phyloP scores from a whole-genome alignment of 2,113 vertebrate genomes.

The Silurus asotus region DNA sequence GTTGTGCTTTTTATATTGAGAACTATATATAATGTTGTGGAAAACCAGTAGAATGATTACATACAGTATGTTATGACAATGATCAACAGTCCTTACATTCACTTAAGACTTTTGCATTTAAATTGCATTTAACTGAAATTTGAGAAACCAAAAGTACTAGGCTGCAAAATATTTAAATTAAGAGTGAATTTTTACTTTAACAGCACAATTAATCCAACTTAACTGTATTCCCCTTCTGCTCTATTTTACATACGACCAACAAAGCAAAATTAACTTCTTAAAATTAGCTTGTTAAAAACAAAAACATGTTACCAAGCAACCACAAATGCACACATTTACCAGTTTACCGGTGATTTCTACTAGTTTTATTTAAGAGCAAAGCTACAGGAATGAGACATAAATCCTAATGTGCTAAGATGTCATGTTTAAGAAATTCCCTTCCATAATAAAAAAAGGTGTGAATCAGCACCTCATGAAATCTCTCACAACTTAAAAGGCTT shows the following conservation, averaged over 20 bases:
- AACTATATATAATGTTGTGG: background rate
- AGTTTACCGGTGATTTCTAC: background rate
- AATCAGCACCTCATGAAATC: constrained; percentile 8
- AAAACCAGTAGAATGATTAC: background rate
- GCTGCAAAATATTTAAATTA: constrained; percentile 1
- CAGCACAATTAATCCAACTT: background rate
- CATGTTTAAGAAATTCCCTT: background rate
- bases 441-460: background rate
- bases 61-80: no score
- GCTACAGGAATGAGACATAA: background rate
- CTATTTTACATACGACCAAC: background rate
- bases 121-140: no score
- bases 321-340: constrained; percentile 3
- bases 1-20: background rate
- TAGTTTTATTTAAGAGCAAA: constrained; percentile 4
- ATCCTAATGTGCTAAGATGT: constrained; percentile 6
- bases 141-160: background rate
- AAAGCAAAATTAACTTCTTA: background rate
- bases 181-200: background rate
- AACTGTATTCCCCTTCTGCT: background rate
- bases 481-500: background rate
- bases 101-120: no score
- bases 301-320: no score
- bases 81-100: background rate
- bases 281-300: no score